Evolutionary conservation across 1,140 invertebrate genomes (phyloP), one percentile per base, ranked within the genome.

Genomic region (Gryllus bimaculatus): DNA sequence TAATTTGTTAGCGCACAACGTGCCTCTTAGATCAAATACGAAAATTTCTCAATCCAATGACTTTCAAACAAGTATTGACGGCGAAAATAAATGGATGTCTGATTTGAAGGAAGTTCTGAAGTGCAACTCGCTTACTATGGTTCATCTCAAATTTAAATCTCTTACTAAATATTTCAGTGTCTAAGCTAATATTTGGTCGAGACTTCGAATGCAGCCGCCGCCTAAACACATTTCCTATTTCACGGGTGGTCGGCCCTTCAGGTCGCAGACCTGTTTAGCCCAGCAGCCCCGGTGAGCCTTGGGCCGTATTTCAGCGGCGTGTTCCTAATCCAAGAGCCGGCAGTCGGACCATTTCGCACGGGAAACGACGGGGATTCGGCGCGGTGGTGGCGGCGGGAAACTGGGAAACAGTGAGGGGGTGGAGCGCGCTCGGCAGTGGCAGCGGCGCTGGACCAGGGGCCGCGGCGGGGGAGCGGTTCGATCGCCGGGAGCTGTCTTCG

Each of bases 341-440:
- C 54, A 66, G 54, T 66, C 54, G 54, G 54, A 66, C 54, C 54
- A 66, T 66, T 66, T 66, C 54, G 54, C 54, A 66, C 54, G 54
- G 54, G 54, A 66, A 66, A 66, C 54, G 54, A 66, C 54, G 54
- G 54, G 26, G 54, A 66, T 66, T 54, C 54, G 18, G 54, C 7
- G 54, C 10, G 54, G 18, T 66, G 54, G 18, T 10, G 54, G 18
- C 54, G 54, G 54, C 54, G 18, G 10, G 54, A 10, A 18, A 18
- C 10, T 18, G 54, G 54, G 54, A 66, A 13, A 18, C 54, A 66
- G 54, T 66, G 54, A 10, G 54, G 54, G 54, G 54, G 54, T 18
- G 54, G 54, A 66, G 54, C 2, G 26, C 26, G 54, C 54, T 10
- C 10, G 54, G 18, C 18, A 7, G 18, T 10, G 54, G 18, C 54